phyloP scores from a whole-genome alignment of 2,888 invertebrate genomes.

The Linnaemya vulpina region DNA sequence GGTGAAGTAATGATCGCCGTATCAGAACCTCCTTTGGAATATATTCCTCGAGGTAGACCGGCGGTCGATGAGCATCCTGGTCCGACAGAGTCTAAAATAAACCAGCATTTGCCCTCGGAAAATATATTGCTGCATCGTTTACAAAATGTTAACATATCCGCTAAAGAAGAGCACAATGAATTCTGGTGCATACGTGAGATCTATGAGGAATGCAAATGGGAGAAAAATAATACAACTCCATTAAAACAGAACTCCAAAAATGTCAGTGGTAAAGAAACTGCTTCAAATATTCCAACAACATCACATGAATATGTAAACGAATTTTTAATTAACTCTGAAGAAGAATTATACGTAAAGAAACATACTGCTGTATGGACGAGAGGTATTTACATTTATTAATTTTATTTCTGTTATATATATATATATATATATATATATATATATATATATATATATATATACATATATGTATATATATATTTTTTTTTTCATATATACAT shows the following conservation, averaged over 20 bases:
- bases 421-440: too few relatives aligned
- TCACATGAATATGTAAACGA: constrained; percentile 79
- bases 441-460: too few relatives aligned
- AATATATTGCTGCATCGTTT: constrained; percentile 88
- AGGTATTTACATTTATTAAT: constrained; percentile 81
- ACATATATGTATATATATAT: too few relatives aligned
- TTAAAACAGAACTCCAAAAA: background rate
- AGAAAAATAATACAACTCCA: constrained; percentile 2
- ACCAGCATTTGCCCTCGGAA: constrained; percentile 84
- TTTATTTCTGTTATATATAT: too few relatives aligned
- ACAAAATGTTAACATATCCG: constrained; percentile 90
- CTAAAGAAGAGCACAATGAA: constrained; percentile 84
- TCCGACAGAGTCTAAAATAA: constrained; percentile 84
- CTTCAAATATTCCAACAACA: constrained; percentile 21
- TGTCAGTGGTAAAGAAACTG: constrained; percentile 18
- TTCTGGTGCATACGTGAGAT: constrained; percentile 86
- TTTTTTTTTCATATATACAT: background rate
- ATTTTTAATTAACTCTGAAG: constrained; percentile 86
- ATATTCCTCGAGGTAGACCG: constrained; percentile 93
- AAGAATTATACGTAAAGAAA: constrained; percentile 94
- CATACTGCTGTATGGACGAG: constrained; percentile 92
- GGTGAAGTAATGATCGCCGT: constrained; percentile 93
- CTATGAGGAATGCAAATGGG: constrained; percentile 83
- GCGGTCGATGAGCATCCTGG: constrained; percentile 91
- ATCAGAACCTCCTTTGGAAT: constrained; percentile 93